Base-by-base conservation (phyloP, 1,140 invertebrate species). In the Papilio aristodemus region DNA sequence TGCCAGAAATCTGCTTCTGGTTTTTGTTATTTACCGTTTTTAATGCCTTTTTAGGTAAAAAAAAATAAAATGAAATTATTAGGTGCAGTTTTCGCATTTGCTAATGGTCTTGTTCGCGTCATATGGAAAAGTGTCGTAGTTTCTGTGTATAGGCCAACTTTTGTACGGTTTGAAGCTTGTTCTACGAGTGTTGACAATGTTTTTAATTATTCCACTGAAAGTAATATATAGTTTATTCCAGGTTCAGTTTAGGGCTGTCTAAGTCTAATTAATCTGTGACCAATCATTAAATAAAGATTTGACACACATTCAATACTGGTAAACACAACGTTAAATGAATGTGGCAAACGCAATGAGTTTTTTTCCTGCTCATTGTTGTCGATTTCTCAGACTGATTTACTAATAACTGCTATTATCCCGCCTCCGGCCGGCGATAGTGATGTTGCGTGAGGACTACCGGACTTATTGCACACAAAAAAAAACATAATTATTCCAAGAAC, bases 351-450 rank as follows among this genome's bases (percentile, higher is more conserved):
- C 81, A 84, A 87, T 84, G 84, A 82, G 72, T 73, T 79, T 85
- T 77, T 86, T 85, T 77, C 83, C 83, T 86, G 84, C 73, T 81
- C 79, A 86, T 89, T 87, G 84, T 87, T 80, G 78, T 68, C 80
- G 84, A 88, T 90, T 85, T 90, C 85, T 84, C 79, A 82, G 75
- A 81, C 81, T 77, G 81, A 88, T 89, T 88, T 78, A 78, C 76
- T 88, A 88, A 90, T 88, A 83, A 82, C 83, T 58, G 79, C 83
- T 84, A 90, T 89, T 90, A 87, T 74, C 71, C 71, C 79, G 85
- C 78, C 85, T 72, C 77, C 72, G 78, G 75, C 76, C 77, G 75
- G 59, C 68, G 77, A 68, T 74, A 67, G 63, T 68, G 71, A 67
- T 66, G 77, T 80, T 82, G 80, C 73, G 77, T 82, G 81, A 71